Evolutionary conservation across 2,888 invertebrate species (phyloP).

Genomic region (Petrolisthes manimaculis): DNA sequence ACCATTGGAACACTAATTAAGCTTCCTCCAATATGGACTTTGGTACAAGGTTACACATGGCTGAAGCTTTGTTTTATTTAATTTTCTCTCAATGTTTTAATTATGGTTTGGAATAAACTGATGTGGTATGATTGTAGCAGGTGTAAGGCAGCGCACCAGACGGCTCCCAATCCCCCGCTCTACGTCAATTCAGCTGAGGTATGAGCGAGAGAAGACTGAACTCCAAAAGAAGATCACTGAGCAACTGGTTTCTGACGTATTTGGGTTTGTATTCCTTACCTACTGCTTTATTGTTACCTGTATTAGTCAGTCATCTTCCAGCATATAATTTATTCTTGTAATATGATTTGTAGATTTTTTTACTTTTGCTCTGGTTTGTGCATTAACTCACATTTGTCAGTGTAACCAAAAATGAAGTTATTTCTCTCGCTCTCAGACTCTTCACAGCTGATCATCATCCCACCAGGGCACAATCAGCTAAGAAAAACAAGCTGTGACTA

Average conservation of each 20-base stretch:
- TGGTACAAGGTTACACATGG: not conserved
- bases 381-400: no score
- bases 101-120: not conserved
- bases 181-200: constrained; percentile 50
- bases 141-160: constrained; percentile 56
- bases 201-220: constrained; percentile 52
- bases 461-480: no score
- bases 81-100: not conserved
- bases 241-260: constrained; percentile 57
- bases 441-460: no score
- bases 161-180: constrained; percentile 39
- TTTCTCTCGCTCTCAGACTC: no score
- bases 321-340: no score
- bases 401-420: no score
- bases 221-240: constrained; percentile 51
- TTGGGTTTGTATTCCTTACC: constrained; percentile 51
- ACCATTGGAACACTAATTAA: no score
- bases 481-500: no score
- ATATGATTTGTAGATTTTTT: no score
- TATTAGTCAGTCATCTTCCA: not conserved
- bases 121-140: constrained; percentile 10
- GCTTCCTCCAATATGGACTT: no score
- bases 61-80: not conserved
- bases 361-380: no score
- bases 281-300: not conserved